Evolutionary conservation across 2,113 vertebrate genomes (phyloP), one percentile per base, ranked within the genome.

Genomic region (Pholis gunnellus): DNA sequence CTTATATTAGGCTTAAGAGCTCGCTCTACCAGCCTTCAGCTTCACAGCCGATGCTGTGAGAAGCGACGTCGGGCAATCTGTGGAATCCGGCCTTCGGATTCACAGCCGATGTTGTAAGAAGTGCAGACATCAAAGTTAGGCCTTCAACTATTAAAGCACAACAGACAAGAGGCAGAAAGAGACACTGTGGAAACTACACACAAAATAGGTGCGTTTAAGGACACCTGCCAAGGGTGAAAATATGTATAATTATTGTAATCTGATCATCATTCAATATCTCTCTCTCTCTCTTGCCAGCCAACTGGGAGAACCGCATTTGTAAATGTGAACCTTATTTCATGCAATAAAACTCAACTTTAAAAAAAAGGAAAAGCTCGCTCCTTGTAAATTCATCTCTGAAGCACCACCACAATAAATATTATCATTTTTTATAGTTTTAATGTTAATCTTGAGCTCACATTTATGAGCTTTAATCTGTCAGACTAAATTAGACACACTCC

Each of bases 401-500:
- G 5, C 56, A 5, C 56, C 9, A 13, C 25, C 54, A 59, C 56
- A 29, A 15, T 25, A 59, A 13, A 67, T 27, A 17, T 52, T 17
- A 20, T 27, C 22, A 14, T 44, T 66, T 59, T 72, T 20, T 34
- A 13, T 4, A 20, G 31, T 31, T n/a, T n/a, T 9, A 22, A 40
- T 18, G 3, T 31, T 14, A 3, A 29, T n/a, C 6, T 52, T 48
- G 27, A 8, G 6, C 66, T 44, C 57, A 17, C 9, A 59, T 46
- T 20, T 42, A 7, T n/a, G n/a, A n/a, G n/a, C 38, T 40, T 79
- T 25, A 42, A 72, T 66, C 36, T 48, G 71, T 34, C 56, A 3
- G 57, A 56, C 60, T 78, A 34, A 56, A 69, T 74, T 79, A 56
- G 34, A 64, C 46, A 57, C 2, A 22, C 48, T 38, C 1, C 3